These are phyloP conservation scores for Trididemnum clinides DNA, from an alignment of 23 tunicate genomes.

Conservation along the genomic window DNA sequence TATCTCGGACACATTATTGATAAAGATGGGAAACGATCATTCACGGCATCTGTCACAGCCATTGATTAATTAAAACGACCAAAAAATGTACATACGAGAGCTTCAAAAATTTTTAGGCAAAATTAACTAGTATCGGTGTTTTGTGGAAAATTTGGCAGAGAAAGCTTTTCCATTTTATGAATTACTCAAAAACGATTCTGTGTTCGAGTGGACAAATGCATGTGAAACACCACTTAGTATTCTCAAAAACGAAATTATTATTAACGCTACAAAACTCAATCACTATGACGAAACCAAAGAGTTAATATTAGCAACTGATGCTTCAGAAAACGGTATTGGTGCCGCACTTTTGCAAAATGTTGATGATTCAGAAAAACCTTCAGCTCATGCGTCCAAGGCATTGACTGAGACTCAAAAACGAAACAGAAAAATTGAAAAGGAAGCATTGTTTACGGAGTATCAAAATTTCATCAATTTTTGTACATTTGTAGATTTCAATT, in stretches of 20 bases:
- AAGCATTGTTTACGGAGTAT: not conserved
- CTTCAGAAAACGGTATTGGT: not conserved
- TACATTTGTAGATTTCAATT: not conserved
- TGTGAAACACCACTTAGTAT: not conserved
- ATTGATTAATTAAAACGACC: not conserved
- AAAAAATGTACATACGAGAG: not conserved
- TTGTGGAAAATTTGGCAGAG: not conserved
- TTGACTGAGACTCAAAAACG: not conserved
- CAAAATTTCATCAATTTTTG: not conserved
- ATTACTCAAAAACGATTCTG: not conserved
- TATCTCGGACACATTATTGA: not conserved
- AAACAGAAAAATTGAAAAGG: not conserved
- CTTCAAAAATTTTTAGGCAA: conserved; percentile 1
- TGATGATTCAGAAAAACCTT: not conserved
- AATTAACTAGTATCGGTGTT: not conserved
- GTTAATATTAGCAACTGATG: conserved; percentile 2
- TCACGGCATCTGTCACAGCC: not conserved
- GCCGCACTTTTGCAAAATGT: not conserved
- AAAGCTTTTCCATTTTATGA: not conserved
- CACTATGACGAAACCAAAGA: not conserved
- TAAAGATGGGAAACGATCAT: conserved; percentile 5
- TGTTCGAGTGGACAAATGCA: not conserved
- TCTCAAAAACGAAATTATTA: not conserved
- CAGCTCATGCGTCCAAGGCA: not conserved
- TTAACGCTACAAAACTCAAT: not conserved